Evolutionary conservation across 2,888 invertebrate genomes (phyloP).

Genomic region (Arge pagana): DNA sequence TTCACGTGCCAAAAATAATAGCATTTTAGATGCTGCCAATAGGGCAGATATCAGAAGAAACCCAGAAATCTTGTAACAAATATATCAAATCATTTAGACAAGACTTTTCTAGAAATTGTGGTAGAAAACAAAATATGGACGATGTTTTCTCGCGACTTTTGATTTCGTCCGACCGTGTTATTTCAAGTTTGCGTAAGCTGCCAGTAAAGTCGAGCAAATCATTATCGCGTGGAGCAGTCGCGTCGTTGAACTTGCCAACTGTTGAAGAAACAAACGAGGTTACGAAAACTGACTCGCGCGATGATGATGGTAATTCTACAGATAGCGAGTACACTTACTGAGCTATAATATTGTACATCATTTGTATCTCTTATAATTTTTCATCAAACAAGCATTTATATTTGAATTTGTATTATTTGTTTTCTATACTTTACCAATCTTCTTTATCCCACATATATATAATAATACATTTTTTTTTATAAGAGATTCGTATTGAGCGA

Average conservation of each 20-base stretch:
- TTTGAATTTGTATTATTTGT: slow-evolving; percentile 2
- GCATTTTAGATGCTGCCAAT: slow-evolving; percentile 32
- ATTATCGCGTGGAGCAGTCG: slow-evolving; percentile 11
- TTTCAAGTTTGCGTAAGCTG: slow-evolving; percentile 10
- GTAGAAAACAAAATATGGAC: slow-evolving; percentile 5
- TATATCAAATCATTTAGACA: slow-evolving; percentile 4
- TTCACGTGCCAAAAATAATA: slow-evolving; percentile 32
- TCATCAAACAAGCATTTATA: slow-evolving; percentile 6
- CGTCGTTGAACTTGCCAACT: slow-evolving; percentile 6
- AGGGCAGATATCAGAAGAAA: slow-evolving; percentile 38
- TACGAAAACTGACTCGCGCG: slow-evolving; percentile 1
- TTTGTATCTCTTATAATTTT: not conserved
- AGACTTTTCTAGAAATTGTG: not conserved
- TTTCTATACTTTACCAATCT: not conserved
- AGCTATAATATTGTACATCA: too few relatives aligned
- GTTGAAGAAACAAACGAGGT: not conserved
- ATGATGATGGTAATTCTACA: too few relatives aligned
- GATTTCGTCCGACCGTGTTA: slow-evolving; percentile 1
- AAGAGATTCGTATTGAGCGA: too few relatives aligned
- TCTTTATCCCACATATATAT: not conserved
- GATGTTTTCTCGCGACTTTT: not conserved
- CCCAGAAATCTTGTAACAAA: slow-evolving; percentile 38
- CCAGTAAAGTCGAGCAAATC: slow-evolving; percentile 12
- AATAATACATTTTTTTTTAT: not conserved
- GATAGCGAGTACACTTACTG: too few relatives aligned